Conservation (phyloP, 2,113 vertebrate species). For the Equus quagga region DNA sequence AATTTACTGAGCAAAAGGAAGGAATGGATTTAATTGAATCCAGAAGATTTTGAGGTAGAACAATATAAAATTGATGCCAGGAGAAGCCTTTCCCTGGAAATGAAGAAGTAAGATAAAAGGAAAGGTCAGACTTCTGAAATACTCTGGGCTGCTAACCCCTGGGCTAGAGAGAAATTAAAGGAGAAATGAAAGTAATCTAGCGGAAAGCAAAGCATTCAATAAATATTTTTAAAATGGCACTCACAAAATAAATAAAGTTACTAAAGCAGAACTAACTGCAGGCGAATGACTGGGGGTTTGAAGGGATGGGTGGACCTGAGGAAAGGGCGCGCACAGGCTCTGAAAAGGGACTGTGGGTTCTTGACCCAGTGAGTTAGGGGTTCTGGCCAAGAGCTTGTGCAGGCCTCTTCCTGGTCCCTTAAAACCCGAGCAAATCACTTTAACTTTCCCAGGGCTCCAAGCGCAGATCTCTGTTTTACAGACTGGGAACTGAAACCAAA, state of each 20-base stretch:
- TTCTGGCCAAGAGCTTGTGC: not conserved
- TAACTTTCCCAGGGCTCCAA: not conserved
- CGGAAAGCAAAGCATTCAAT: not conserved
- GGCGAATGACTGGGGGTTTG: not conserved
- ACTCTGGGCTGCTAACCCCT: not conserved
- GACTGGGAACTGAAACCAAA: not conserved
- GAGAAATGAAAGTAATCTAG: slow-evolving; percentile 25
- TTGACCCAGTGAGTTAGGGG: not conserved
- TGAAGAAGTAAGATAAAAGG: slow-evolving; percentile 16
- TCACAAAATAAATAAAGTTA: not conserved
- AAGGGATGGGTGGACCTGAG: not conserved
- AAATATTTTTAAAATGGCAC: not conserved
- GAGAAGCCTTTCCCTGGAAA: not conserved
- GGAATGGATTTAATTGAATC: not conserved
- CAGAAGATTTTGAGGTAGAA: slow-evolving; percentile 24
- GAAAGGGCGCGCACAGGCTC: not conserved
- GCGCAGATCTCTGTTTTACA: not conserved
- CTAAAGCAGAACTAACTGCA: not conserved
- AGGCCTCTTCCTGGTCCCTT: not conserved
- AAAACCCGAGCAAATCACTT: not conserved
- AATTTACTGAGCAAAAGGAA: not conserved
- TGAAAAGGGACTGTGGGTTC: not conserved
- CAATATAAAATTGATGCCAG: not conserved
- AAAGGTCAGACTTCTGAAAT: slow-evolving; percentile 49
- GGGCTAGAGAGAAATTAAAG: slow-evolving; percentile 44